Percentiles rank a stretch among this genome's conserved stretches.
Conservation (phyloP, 2,888 invertebrate genomes). For the Tethea ocularis region DNA sequence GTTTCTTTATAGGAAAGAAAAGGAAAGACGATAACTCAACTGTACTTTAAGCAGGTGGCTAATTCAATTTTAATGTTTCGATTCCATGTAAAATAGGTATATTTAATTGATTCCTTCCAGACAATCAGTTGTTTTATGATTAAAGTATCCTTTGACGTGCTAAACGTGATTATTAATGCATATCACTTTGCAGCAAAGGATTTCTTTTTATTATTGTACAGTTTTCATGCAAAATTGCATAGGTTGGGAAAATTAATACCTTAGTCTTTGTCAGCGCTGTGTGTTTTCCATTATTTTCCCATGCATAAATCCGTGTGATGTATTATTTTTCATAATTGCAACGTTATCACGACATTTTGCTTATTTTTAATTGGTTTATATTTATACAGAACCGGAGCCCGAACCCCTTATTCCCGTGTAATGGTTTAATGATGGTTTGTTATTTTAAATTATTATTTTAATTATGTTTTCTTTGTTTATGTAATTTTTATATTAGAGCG, state of each 20-base stretch:
- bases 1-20: constrained; percentile 34
- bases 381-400: background rate
- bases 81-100: constrained; percentile 42
- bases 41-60: constrained; percentile 58
- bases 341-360: constrained; percentile 1
- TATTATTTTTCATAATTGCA: constrained; percentile 7
- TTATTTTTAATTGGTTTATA: constrained; percentile 1
- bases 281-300: constrained; percentile 40
- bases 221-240: constrained; percentile 35
- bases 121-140: constrained; percentile 45
- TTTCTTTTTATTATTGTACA: constrained; percentile 34
- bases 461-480: too few relatives aligned
- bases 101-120: constrained; percentile 51
- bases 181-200: constrained; percentile 27
- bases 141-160: constrained; percentile 49
- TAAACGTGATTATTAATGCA: constrained; percentile 44
- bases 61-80: constrained; percentile 71
- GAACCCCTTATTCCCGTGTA: too few relatives aligned
- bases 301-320: constrained; percentile 33
- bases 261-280: constrained; percentile 44
- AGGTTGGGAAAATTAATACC: constrained; percentile 42
- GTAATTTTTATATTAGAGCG: too few relatives aligned
- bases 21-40: constrained; percentile 21
- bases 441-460: too few relatives aligned
- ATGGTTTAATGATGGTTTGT: too few relatives aligned